phyloP scores from a whole-genome alignment of 2,888 invertebrate genomes.

The Melipona bicolor region DNA sequence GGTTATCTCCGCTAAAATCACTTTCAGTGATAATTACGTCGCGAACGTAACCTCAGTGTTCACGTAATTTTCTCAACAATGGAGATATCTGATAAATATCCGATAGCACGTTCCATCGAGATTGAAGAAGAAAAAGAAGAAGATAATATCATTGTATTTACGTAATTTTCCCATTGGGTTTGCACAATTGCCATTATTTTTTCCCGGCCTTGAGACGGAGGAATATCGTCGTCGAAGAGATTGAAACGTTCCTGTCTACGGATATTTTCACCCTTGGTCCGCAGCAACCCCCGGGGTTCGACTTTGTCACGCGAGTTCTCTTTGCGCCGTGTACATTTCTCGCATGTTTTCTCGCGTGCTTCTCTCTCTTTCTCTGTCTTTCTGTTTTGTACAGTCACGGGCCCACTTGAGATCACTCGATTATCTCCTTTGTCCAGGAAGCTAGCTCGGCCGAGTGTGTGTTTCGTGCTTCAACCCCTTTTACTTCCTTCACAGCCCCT shows the following conservation, averaged over 20 bases:
- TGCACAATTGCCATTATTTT: constrained; percentile 30
- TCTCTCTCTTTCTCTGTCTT: not conserved
- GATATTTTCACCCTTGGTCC: constrained; percentile 28
- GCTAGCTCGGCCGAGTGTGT: constrained; percentile 23
- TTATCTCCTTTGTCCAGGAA: constrained; percentile 41
- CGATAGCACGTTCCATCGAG: not conserved
- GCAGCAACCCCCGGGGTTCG: constrained; percentile 5
- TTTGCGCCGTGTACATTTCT: constrained; percentile 12
- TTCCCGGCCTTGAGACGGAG: not conserved
- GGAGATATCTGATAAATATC: not conserved
- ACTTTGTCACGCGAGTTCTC: constrained; percentile 43
- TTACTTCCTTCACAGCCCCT: constrained; percentile 1
- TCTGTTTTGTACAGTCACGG: not conserved
- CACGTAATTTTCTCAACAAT: not conserved
- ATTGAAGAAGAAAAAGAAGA: constrained; percentile 18
- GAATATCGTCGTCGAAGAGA: not conserved
- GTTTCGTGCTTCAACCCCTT: constrained; percentile 22
- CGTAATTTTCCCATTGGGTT: not conserved
- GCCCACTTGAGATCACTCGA: constrained; percentile 46
- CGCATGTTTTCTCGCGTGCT: constrained; percentile 13
- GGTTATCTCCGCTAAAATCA: no score
- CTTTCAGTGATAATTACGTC: no score
- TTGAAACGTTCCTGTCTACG: constrained; percentile 21
- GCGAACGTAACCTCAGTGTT: no score
- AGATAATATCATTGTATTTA: constrained; percentile 1